These are phyloP conservation scores for Epiblema foenella DNA, from an alignment of 2,888 invertebrate genomes.

Conservation along the genomic window DNA sequence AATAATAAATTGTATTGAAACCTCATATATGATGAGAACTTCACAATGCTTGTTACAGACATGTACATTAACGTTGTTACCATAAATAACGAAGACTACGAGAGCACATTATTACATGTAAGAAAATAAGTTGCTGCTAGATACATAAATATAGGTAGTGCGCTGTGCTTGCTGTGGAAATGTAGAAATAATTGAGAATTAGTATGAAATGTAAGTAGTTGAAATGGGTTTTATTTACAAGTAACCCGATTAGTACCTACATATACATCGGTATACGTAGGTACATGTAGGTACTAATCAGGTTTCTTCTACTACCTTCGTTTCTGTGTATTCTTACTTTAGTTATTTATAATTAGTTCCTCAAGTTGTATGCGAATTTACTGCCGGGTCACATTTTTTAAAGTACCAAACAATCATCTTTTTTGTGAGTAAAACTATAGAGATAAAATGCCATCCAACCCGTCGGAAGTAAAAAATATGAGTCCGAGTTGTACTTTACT, in stretches of 20 bases:
- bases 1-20: conserved; percentile 53
- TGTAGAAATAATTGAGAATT: conserved; percentile 20
- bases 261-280: no score
- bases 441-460: no score
- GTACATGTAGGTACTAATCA: no score
- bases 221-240: neutral
- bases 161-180: conserved; percentile 14
- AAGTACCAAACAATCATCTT: no score
- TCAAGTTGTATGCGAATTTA: neutral
- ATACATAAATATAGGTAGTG: conserved; percentile 30
- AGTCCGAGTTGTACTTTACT: no score
- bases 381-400: no score
- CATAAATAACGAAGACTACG: conserved; percentile 33
- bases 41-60: conserved; percentile 34
- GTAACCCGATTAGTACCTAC: neutral
- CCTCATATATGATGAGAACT: conserved; percentile 43
- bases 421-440: no score
- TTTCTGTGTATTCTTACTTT: no score
- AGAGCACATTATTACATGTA: conserved; percentile 37
- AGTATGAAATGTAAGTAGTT: neutral
- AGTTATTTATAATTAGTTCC: neutral
- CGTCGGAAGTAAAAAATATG: no score
- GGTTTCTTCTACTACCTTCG: no score
- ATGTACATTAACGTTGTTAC: conserved; percentile 34
- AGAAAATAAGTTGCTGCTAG: conserved; percentile 34